Evolutionary conservation across 2,797 vertebrate species (phyloP), one percentile per base, ranked within the genome.

Genomic region (Sebastes kiyomatsui): DNA sequence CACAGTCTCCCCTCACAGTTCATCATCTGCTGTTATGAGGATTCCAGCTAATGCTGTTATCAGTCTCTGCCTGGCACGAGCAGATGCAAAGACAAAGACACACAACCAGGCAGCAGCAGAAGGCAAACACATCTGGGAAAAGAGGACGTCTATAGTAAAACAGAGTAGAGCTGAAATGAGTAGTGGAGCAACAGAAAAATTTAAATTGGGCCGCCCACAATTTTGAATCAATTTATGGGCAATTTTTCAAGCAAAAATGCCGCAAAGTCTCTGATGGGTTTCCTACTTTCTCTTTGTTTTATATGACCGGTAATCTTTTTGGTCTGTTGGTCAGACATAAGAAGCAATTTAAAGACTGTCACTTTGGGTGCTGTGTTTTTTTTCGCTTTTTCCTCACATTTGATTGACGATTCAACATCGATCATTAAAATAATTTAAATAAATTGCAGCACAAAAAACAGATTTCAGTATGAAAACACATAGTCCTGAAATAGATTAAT

Each of bases 21-120:
- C 75, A 75, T 80, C 42, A 65, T 84, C 61, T 71, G 75, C 46
- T 66, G 20, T 70, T 74, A 32, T 7, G 12, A 77, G 52, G 49
- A 73, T 23, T 76, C 12, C 14, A 60, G 61, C 46, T 68, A 52
- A 78, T 35, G 55, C 74, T 20, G 65, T 65, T 65, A 73, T 82
- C 76, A 28, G 71, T 42, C 72, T 35, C 35, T 42, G 80, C 35
- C 64, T 30, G 46, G 38, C 46, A 30, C 10, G 0, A 55, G 42
- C 52, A 69, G 32, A 74, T 32, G 64, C 18, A 49, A 30, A 71
- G 49, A 75, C 73, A 80, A 54, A 67, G 42, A 61, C 55, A 27
- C 18, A 42, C 10, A 14, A 20, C 2, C 58, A 46, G 54, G 18
- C 11, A 59, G 67, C 12, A 16, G 23, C 12, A 16, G 28, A 32